Conservation (phyloP, 2,113 vertebrate genomes). For the Lonchura striata region DNA sequence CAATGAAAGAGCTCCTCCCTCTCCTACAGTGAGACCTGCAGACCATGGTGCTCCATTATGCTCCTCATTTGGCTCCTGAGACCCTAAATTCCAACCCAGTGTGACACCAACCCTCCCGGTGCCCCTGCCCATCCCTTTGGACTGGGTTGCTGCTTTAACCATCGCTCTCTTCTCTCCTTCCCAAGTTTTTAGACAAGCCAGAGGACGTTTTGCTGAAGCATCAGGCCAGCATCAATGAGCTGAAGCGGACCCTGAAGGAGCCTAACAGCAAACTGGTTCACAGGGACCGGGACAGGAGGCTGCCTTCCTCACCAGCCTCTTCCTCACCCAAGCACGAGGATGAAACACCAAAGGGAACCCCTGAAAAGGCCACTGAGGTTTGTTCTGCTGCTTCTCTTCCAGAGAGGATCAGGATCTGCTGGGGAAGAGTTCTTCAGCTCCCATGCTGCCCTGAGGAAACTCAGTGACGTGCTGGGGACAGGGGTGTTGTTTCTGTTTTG, state of each 20-base stretch:
- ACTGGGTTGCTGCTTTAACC: background rate
- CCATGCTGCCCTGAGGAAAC: background rate
- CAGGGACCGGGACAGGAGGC: conserved; percentile 82
- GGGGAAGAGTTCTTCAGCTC: background rate
- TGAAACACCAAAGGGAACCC: conserved; percentile 79
- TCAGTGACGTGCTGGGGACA: rapidly evolving
- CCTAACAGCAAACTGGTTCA: conserved; percentile 95
- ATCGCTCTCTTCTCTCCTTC: background rate
- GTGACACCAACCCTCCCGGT: background rate
- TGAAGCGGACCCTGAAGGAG: conserved; percentile 93
- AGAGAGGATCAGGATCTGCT: background rate
- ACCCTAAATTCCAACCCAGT: background rate
- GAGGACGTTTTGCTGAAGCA: conserved; percentile 96
- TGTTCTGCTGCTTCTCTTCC: conserved; percentile 26
- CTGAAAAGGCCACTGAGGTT: conserved; percentile 83
- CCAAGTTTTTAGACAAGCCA: conserved; percentile 95
- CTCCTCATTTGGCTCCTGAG: background rate
- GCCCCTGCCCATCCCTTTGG: background rate
- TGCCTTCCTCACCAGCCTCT: conserved; percentile 87
- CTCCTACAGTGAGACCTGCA: background rate
- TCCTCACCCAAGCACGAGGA: conserved; percentile 78
- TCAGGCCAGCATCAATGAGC: conserved; percentile 98
- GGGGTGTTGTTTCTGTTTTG: background rate
- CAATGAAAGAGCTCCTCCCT: background rate
- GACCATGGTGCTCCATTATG: background rate